Evolutionary conservation across 2,113 vertebrate species (phyloP), one percentile per base, ranked within the genome.

Genomic region (Sarotherodon lohbergeri): DNA sequence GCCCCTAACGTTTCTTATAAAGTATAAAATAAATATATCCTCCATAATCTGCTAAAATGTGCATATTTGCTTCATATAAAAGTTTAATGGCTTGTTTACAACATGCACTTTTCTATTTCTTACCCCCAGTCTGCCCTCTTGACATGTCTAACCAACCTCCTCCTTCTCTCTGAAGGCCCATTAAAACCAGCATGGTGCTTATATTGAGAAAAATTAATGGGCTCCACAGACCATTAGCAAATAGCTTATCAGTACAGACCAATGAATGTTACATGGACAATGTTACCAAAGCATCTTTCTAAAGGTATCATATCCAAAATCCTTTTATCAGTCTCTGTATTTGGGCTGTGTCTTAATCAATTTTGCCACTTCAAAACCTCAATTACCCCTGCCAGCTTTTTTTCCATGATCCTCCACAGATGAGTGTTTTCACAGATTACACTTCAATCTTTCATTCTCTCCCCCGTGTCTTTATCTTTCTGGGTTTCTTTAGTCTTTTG

Each of bases 101-200:
- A 80, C 55, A 57, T 48, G 22, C 4, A 36, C 14, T 56, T 22
- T 12, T 17, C 24, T 16, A 52, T 22, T 43, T 19, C 6, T 39
- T 50, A 36, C 16, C n/a, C 59, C 4, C n/a, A 73, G 73, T 29
- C 29, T 48, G 46, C 17, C 71, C 46, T 41, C 14, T 12, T 16
- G 36, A 86, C 81, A 85, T 24, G 9, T 83, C 39, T 85, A 81
- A 50, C 54, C 86, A 43, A 71, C 73, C 52, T 55, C 27, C 79
- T 16, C 11, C 0, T 78, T 83, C 55, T 86, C 88, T 85, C 81
- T 54, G 39, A n/a, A 56, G 88, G 43, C 88, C 86, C 86, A 88
- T 88, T 90, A 85, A 87, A 90, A 84, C 48, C 84, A 84, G 84
- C 71, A 59, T 81, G 79, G 54, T 57, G 61, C 82, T 48, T 78